These are phyloP conservation scores for Girardinichthys multiradiatus DNA, from an alignment of 2,113 vertebrate species.

Conservation along the genomic window DNA sequence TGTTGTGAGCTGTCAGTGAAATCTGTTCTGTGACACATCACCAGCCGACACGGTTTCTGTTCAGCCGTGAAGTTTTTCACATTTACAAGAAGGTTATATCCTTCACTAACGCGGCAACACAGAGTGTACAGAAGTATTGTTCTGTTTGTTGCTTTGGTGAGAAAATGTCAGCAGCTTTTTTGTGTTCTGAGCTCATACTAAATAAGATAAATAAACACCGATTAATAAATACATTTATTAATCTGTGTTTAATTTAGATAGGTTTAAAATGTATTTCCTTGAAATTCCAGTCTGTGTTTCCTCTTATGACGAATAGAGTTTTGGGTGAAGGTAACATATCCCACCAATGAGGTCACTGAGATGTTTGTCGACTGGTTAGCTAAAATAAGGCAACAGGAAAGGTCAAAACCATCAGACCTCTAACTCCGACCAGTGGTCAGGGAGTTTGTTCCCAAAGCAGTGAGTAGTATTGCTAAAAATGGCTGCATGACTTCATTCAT, in stretches of 20 bases:
- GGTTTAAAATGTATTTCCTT: too few relatives aligned
- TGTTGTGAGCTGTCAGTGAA: neutral
- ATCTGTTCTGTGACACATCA: constrained; percentile 27
- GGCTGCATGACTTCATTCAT: neutral
- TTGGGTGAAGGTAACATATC: too few relatives aligned
- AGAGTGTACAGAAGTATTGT: neutral
- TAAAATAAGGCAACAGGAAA: neutral
- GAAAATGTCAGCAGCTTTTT: neutral
- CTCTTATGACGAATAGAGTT: too few relatives aligned
- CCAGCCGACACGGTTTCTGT: constrained; percentile 8
- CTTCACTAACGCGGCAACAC: too few relatives aligned
- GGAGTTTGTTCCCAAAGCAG: neutral
- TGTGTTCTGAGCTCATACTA: too few relatives aligned
- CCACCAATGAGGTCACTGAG: constrained; percentile 15
- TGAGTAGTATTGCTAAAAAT: neutral
- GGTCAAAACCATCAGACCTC: neutral
- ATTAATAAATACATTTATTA: too few relatives aligned
- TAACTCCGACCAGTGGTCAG: neutral
- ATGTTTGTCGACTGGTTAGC: constrained; percentile 16
- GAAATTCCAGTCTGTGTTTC: too few relatives aligned
- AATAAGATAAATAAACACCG: too few relatives aligned
- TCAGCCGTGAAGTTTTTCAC: neutral
- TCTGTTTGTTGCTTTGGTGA: neutral
- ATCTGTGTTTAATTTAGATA: too few relatives aligned
- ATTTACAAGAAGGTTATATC: neutral